These are phyloP conservation scores for Gobio occitaniae DNA, from an alignment of 2,797 vertebrate species.

Conservation along the genomic window DNA sequence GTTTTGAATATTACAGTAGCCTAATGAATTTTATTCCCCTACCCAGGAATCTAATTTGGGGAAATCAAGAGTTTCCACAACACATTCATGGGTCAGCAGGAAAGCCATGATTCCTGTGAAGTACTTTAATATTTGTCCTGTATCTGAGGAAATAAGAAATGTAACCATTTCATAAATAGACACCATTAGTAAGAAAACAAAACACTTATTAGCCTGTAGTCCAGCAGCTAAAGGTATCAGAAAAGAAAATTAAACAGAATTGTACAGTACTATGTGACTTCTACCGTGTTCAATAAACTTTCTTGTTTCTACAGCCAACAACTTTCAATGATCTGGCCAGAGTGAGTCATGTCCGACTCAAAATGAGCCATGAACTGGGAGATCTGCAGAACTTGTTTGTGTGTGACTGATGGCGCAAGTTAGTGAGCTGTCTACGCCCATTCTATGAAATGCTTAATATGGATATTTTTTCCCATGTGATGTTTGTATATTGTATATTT, in stretches of 20 bases:
- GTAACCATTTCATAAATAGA: not conserved
- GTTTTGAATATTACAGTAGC: not conserved
- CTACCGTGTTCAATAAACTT: not conserved
- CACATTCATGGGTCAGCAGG: conserved; percentile 23
- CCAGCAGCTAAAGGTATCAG: not conserved
- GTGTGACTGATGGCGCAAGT: not conserved
- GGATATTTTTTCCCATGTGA: not conserved
- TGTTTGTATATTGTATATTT: not conserved
- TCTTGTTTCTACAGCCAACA: not conserved
- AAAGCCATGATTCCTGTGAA: conserved; percentile 25
- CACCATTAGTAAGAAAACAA: not conserved
- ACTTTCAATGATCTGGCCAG: not conserved
- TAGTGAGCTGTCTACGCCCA: not conserved
- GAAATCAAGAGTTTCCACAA: conserved; percentile 50
- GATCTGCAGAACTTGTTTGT: not conserved
- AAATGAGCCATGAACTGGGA: not conserved
- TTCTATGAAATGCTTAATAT: not conserved
- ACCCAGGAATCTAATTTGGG: conserved; percentile 4
- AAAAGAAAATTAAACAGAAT: not conserved
- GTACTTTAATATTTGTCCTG: conserved; percentile 26
- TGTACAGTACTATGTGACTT: not conserved
- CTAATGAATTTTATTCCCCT: not conserved
- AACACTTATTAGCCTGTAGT: not conserved
- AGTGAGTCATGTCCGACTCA: not conserved
- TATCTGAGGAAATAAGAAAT: conserved; percentile 2